phyloP scores from a whole-genome alignment of 2,113 vertebrate genomes.

The Halcyon senegalensis region DNA sequence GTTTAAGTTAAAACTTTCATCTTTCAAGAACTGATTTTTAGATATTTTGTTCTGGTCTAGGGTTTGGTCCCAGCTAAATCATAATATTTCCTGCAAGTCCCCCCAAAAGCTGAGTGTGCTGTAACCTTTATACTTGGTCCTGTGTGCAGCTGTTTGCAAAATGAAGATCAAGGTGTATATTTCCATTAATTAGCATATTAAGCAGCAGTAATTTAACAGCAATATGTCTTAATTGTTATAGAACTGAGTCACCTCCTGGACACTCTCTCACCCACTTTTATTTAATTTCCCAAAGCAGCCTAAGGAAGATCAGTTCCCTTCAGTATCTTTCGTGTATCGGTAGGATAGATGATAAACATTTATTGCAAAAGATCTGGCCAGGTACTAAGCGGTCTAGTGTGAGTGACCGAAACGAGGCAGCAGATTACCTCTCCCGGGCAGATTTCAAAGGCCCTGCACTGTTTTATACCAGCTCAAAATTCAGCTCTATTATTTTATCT shows the following conservation, averaged over 20 bases:
- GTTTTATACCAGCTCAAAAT: not conserved
- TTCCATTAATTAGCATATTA: not conserved
- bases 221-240: not conserved
- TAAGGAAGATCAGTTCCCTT: not conserved
- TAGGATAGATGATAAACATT: not conserved
- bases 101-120: not conserved
- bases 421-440: not conserved
- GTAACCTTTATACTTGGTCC: not conserved
- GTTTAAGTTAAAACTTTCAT: not conserved
- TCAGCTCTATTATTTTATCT: not conserved
- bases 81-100: not conserved
- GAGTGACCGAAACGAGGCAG: not conserved
- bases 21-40: not conserved
- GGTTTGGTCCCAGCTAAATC: not conserved
- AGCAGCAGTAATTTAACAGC: not conserved
- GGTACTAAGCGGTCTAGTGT: not conserved
- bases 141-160: not conserved
- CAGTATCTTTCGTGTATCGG: not conserved
- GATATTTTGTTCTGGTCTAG: not conserved
- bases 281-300: not conserved
- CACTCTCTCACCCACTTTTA: not conserved
- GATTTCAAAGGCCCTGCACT: not conserved
- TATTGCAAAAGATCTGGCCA: not conserved
- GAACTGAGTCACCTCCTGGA: not conserved
- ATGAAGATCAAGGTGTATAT: not conserved